These are phyloP conservation scores for Sminthopsis crassicaudata DNA, from an alignment of 2,113 vertebrate genomes.

Conservation along the genomic window DNA sequence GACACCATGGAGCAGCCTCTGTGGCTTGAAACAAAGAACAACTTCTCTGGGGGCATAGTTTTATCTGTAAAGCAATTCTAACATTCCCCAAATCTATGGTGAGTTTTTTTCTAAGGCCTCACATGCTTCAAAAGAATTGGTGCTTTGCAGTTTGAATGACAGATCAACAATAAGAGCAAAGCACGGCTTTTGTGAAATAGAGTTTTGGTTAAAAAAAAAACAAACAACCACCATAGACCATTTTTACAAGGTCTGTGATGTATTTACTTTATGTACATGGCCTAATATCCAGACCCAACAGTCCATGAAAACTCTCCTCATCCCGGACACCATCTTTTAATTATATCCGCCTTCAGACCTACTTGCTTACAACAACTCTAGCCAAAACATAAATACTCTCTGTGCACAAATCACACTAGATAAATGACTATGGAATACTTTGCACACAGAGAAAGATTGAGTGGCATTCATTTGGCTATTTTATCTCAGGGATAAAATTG, in stretches of 20 bases:
- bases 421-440: neutral
- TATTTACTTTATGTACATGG: slow-evolving; percentile 25
- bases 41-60: neutral
- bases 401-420: neutral
- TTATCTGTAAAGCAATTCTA: neutral
- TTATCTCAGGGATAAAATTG: slow-evolving; percentile 3
- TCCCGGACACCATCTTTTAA: slow-evolving; percentile 13
- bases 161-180: neutral
- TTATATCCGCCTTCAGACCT: neutral
- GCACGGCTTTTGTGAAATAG: neutral
- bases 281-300: slow-evolving; percentile 33
- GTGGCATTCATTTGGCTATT: slow-evolving; percentile 16
- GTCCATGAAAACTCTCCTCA: slow-evolving; percentile 33
- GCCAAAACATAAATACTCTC: neutral
- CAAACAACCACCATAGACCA: neutral
- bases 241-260: slow-evolving; percentile 4
- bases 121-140: slow-evolving; percentile 1
- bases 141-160: neutral
- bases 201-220: neutral
- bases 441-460: neutral
- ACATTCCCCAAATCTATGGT: neutral
- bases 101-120: slow-evolving; percentile 24
- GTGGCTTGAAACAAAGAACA: neutral
- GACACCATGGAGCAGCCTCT: neutral
- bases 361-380: neutral